phyloP scores from a whole-genome alignment of 2,888 invertebrate species.

The Epinotia brunnichana region DNA sequence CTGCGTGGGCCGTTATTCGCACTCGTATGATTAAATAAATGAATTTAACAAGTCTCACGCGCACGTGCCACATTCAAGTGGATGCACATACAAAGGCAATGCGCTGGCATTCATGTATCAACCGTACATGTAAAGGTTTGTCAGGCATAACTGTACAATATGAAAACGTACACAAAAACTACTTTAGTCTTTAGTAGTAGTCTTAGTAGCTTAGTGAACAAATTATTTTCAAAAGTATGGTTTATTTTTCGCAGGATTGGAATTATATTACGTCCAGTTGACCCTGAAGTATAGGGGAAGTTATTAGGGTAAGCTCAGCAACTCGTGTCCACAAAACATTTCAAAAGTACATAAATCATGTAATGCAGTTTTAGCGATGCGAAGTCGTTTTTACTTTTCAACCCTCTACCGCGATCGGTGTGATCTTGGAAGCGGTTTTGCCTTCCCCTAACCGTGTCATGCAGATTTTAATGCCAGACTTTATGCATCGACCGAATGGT shows the following conservation, averaged over 20 bases:
- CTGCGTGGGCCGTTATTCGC: constrained; percentile 51
- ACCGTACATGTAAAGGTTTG: constrained; percentile 5
- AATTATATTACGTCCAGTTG: constrained; percentile 1
- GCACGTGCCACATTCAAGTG: constrained; percentile 42
- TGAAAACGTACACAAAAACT: constrained; percentile 1
- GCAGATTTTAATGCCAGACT: constrained; percentile 69
- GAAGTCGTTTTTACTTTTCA: too few relatives aligned
- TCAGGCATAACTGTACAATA: constrained; percentile 23
- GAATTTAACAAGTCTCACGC: constrained; percentile 47
- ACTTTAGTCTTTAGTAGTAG: too few relatives aligned
- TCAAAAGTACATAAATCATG: too few relatives aligned
- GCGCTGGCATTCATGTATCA: constrained; percentile 25
- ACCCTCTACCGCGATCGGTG: not conserved
- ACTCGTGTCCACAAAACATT: too few relatives aligned
- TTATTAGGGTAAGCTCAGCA: too few relatives aligned
- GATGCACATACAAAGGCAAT: constrained; percentile 31
- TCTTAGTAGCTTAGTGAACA: too few relatives aligned
- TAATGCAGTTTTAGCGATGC: too few relatives aligned
- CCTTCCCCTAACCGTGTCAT: constrained; percentile 50
- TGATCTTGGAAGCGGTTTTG: too few relatives aligned
- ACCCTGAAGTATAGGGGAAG: not conserved
- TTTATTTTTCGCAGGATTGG: constrained; percentile 12
- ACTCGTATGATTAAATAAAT: constrained; percentile 57
- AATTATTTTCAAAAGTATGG: too few relatives aligned
- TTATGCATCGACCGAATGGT: constrained; percentile 73